Conservation (phyloP, 2,113 vertebrate species). For the Malurus elegans region DNA sequence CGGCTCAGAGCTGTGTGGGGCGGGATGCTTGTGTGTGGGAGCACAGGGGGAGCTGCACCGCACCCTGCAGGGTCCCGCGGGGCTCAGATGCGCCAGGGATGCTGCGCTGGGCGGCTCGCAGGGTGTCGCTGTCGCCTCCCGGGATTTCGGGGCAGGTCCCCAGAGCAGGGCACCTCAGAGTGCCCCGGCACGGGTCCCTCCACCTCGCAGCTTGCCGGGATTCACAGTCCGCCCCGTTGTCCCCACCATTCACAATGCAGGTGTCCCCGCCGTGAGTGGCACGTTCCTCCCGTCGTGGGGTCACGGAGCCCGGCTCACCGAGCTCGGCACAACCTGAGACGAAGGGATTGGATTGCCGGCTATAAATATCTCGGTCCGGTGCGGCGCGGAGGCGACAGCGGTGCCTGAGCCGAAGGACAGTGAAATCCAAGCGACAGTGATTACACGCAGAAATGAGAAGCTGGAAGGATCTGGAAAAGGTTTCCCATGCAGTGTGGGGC, state of each 20-base stretch:
- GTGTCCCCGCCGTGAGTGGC: background rate
- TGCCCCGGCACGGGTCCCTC: fast-evolving
- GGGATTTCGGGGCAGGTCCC: background rate
- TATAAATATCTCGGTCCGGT: background rate
- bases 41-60: fast-evolving
- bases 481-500: fast-evolving
- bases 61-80: fast-evolving
- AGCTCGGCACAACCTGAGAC: background rate
- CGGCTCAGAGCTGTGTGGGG: background rate
- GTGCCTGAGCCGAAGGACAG: background rate
- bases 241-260: background rate
- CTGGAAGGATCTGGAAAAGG: background rate
- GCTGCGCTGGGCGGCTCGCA: fast-evolving
- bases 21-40: background rate
- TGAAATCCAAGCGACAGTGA: background rate
- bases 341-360: background rate
- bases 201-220: fast-evolving
- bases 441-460: background rate
- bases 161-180: background rate
- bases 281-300: fast-evolving
- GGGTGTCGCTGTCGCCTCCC: background rate
- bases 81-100: background rate
- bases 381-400: fast-evolving
- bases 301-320: fast-evolving
- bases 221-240: background rate